phyloP scores from a whole-genome alignment of 1,140 invertebrate species.

The Cyphomyrmex costatus region DNA sequence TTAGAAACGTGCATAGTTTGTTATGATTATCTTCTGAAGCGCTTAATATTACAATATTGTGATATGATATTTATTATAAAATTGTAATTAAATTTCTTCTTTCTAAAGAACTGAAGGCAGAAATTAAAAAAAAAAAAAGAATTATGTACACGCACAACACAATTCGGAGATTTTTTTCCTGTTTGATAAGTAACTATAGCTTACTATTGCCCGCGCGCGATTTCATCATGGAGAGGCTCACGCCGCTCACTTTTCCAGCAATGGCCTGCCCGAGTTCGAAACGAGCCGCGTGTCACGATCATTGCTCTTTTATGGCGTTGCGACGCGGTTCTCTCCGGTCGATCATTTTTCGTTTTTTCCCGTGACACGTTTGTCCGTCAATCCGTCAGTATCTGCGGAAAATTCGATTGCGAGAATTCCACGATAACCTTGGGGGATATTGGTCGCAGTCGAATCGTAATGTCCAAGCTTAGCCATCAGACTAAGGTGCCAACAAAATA shows the following conservation, averaged over 20 bases:
- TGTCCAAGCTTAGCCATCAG: neutral
- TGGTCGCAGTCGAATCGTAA: slow-evolving; percentile 36
- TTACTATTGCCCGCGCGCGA: slow-evolving; percentile 15
- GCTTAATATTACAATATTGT: neutral
- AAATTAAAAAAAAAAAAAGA: neutral
- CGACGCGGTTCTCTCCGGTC: slow-evolving; percentile 41
- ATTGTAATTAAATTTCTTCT: neutral
- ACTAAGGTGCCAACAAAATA: slow-evolving; percentile 47
- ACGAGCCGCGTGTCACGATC: slow-evolving; percentile 44
- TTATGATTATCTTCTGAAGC: neutral
- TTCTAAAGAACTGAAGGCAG: neutral
- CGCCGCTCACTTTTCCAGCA: slow-evolving; percentile 68
- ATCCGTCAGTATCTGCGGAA: slow-evolving; percentile 8
- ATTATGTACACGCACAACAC: no score
- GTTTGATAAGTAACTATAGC: slow-evolving; percentile 8
- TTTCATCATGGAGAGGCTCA: slow-evolving; percentile 63
- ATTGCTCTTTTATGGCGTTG: slow-evolving; percentile 64
- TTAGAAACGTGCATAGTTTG: neutral
- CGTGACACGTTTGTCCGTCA: slow-evolving; percentile 55
- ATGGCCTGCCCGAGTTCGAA: slow-evolving; percentile 50
- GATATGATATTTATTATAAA: neutral
- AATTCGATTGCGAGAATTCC: slow-evolving; percentile 22
- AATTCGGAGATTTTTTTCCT: neutral
- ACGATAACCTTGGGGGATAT: neutral
- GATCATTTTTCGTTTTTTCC: slow-evolving; percentile 58